These are phyloP conservation scores for Nycteola revayana DNA, from an alignment of 2,888 invertebrate species.

Conservation along the genomic window DNA sequence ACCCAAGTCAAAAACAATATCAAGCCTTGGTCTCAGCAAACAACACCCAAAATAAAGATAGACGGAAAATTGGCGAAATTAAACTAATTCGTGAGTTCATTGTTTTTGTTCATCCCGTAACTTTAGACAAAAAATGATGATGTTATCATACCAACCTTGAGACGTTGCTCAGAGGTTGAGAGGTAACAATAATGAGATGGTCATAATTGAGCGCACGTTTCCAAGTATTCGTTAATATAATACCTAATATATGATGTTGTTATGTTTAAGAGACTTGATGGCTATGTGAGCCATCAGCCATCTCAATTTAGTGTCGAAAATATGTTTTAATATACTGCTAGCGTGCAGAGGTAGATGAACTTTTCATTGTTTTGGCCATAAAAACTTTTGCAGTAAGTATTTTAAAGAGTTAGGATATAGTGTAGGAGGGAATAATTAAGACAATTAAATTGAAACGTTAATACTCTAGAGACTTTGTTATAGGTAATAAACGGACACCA, in stretches of 20 bases:
- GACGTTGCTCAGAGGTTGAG: conserved; percentile 37
- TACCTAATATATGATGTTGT: conserved; percentile 16
- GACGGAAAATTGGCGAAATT: conserved; percentile 77
- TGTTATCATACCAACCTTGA: conserved; percentile 61
- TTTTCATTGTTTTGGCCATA: too few relatives aligned
- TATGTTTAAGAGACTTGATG: conserved; percentile 5
- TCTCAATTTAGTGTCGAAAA: conserved; percentile 2
- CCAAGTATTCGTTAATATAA: conserved; percentile 19
- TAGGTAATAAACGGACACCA: too few relatives aligned
- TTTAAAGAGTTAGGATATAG: too few relatives aligned
- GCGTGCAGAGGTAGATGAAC: too few relatives aligned
- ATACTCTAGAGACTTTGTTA: too few relatives aligned
- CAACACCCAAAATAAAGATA: conserved; percentile 66
- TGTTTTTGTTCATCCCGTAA: conserved; percentile 61
- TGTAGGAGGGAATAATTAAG: too few relatives aligned
- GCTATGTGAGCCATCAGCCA: conserved; percentile 1
- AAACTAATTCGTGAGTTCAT: conserved; percentile 61
- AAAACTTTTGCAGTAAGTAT: too few relatives aligned
- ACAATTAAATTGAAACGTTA: too few relatives aligned
- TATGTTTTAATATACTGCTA: conserved; percentile 15
- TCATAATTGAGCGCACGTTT: conserved; percentile 35
- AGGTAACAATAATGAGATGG: conserved; percentile 35
- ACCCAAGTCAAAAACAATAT: conserved; percentile 41
- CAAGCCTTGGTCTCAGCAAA: conserved; percentile 47
- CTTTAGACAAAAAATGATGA: conserved; percentile 47